These are phyloP conservation scores for Cygnus olor DNA, from an alignment of 2,797 vertebrate genomes.

Conservation along the genomic window DNA sequence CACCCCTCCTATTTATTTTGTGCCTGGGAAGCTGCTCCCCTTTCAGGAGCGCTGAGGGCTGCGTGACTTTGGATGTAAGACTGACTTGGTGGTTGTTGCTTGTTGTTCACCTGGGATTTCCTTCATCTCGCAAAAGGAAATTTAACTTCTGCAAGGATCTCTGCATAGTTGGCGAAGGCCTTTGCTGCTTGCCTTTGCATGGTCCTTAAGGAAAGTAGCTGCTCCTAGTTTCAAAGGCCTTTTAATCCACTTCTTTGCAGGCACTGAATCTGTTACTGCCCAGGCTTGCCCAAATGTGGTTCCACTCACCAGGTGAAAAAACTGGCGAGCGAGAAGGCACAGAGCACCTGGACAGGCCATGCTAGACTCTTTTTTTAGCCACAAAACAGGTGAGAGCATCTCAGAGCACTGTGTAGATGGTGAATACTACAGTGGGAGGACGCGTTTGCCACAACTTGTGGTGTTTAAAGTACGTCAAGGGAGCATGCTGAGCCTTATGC, in stretches of 20 bases:
- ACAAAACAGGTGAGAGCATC: background rate
- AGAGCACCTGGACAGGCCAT: background rate
- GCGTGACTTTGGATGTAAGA: background rate
- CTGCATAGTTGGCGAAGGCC: background rate
- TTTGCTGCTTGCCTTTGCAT: background rate
- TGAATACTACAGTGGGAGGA: background rate
- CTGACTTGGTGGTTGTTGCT: background rate
- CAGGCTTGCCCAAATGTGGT: background rate
- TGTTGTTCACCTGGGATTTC: background rate
- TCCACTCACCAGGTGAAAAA: background rate
- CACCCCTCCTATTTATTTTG: constrained; percentile 29
- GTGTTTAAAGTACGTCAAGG: background rate
- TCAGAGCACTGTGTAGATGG: background rate
- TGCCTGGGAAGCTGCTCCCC: background rate
- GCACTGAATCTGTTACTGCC: background rate
- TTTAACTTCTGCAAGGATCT: background rate
- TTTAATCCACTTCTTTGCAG: background rate
- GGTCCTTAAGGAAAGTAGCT: background rate
- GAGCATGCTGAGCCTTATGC: background rate
- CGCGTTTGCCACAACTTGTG: fast-evolving
- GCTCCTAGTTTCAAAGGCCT: background rate
- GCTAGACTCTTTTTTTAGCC: background rate
- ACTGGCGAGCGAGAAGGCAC: background rate
- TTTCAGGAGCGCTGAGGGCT: background rate
- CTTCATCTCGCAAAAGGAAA: background rate